Base-by-base conservation (phyloP, 2,888 invertebrate genomes). In the Sarcophaga carnaria region DNA sequence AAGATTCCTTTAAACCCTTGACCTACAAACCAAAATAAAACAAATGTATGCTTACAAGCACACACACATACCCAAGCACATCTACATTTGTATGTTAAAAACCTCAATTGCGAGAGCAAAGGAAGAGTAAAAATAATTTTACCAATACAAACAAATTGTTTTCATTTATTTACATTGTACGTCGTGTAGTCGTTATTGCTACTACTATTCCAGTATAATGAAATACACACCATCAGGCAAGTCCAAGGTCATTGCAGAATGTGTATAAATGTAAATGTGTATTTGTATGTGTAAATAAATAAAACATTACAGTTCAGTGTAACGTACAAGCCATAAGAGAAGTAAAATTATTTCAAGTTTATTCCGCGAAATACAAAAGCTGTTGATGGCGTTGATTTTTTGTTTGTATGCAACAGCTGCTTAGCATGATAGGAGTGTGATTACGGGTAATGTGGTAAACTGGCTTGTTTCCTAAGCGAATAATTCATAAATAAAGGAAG, bases 1-100 rank as follows among this genome's bases (percentile, higher is more conserved):
- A 59, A 64, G 64, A n/a, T 60, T 71, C 74, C 69, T 64, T 37
- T 20, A 75, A 77, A 71, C 78, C 84, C 84, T 84, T 87, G 87
- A 87, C 84, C 87, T 63, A 84, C 25, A 84, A 85, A 81, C 12
- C 54, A 20, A 62, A 54, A 77, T 37, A 75, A 45, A 64, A 70
- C 49, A 67, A 67, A 85, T 72, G 11, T 14, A 72, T 66, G 49
- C 2, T 22, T 37, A 62, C 17, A 72, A 59, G 47, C 14, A 47
- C 37, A 69, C 49, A 60, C 37, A 49, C 27, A 25, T 22, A 66
- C 49, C 20, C 54, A 66, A 3, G 17, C 4, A 54, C 12, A 12
- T 17, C 14, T 14, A 54, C 10, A 14, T 12, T 54, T 54, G 5
- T 14, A 4, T 49, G 11, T 14, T 14, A 54, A 54, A 54, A 54